A percentile compares a stretch with the other conserved stretches of the same genome.
These are phyloP conservation scores for Rhingia rostrata DNA, from an alignment of 2,888 invertebrate species.

Conservation along the genomic window DNA sequence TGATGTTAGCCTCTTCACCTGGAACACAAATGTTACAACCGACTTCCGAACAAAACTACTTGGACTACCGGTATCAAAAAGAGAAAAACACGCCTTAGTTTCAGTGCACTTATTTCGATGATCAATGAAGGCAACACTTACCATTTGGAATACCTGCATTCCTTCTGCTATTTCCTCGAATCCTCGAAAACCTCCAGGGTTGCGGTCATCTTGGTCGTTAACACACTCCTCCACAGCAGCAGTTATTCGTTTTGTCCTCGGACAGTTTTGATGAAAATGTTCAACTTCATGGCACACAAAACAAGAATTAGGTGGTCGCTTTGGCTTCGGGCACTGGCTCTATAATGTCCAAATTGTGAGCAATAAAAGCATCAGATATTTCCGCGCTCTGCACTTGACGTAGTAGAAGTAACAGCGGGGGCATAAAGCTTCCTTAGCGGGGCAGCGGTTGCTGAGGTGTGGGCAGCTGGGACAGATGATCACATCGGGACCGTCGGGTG, in stretches of 20 bases:
- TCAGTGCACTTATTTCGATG: not conserved
- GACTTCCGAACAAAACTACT: slow-evolving; percentile 1
- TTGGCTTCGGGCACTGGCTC: slow-evolving; percentile 1
- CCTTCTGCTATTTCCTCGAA: slow-evolving; percentile 1
- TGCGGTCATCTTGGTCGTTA: not conserved
- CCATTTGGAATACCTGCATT: slow-evolving; percentile 19
- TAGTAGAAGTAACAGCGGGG: not conserved
- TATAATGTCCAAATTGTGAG: too few species aligned
- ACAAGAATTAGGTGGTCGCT: slow-evolving; percentile 1
- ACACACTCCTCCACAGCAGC: slow-evolving; percentile 5
- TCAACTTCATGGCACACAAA: too few species aligned
- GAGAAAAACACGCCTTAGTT: not conserved
- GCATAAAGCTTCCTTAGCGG: not conserved
- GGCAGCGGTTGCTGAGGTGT: too few species aligned
- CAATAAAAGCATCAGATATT: not conserved
- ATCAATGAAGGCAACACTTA: slow-evolving; percentile 18
- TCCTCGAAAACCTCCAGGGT: not conserved
- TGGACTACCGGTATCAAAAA: slow-evolving; percentile 8
- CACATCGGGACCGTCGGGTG: slow-evolving; percentile 3
- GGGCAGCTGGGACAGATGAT: not conserved
- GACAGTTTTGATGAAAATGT: slow-evolving; percentile 3
- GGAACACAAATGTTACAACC: not conserved
- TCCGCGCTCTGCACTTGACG: not conserved
- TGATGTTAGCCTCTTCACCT: not conserved
- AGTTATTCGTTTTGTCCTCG: not conserved